These are phyloP conservation scores for Tachystola acroxantha DNA, from an alignment of 2,888 invertebrate genomes.

Conservation along the genomic window DNA sequence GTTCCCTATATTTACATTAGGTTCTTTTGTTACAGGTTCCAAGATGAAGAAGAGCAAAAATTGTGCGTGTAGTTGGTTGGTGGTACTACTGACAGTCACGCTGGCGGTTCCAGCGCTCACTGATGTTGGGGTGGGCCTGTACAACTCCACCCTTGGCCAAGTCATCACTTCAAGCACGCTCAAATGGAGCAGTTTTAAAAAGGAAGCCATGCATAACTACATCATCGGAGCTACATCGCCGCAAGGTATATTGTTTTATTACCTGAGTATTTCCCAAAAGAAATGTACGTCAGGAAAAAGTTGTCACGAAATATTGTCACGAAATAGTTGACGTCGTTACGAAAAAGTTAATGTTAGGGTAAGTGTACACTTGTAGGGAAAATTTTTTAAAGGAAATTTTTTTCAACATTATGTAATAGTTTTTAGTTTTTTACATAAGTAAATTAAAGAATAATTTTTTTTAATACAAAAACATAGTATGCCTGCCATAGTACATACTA, in stretches of 20 bases:
- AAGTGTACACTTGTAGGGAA: no score
- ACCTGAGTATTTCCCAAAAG: no score
- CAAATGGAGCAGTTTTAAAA: constrained; percentile 81
- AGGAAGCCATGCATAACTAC: constrained; percentile 71
- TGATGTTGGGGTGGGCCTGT: constrained; percentile 57
- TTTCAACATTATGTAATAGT: no score
- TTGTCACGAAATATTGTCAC: no score
- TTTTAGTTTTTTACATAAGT: no score
- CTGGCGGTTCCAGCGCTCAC: constrained; percentile 44
- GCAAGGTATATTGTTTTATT: constrained; percentile 39
- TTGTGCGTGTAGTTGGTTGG: constrained; percentile 59
- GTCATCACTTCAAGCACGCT: constrained; percentile 88
- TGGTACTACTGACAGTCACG: constrained; percentile 52
- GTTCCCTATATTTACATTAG: neutral
- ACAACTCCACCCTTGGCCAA: constrained; percentile 77
- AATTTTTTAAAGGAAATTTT: no score
- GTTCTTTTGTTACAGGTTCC: constrained; percentile 5
- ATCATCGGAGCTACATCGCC: constrained; percentile 79
- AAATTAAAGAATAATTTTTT: no score
- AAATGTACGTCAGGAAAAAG: no score
- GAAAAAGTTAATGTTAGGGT: no score
- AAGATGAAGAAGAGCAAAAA: constrained; percentile 61
- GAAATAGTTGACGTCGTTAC: no score
- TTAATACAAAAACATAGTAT: no score
- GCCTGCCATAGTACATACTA: no score